A percentile compares a stretch with the other conserved stretches of the same genome.
Conservation (phyloP, 2,888 invertebrate species). For the Aphidoletes aphidimyza region DNA sequence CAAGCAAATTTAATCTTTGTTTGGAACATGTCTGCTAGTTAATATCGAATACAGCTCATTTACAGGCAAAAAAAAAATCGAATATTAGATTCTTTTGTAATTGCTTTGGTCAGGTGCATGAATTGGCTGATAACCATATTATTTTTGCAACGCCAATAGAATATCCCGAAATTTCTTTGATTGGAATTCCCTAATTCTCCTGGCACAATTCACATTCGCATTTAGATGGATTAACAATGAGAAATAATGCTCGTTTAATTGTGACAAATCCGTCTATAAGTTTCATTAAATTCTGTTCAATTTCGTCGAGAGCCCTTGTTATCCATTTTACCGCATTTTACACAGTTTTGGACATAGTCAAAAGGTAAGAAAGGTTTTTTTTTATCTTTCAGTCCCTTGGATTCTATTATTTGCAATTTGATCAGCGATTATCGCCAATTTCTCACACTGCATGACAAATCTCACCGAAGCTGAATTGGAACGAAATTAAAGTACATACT, state of each 20-base stretch:
- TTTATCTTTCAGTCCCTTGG: not conserved
- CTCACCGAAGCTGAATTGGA: not conserved
- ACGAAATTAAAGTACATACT: conserved; percentile 11
- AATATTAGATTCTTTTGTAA: too few species aligned
- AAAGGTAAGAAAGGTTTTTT: not conserved
- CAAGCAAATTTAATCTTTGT: too few species aligned
- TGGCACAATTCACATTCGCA: conserved; percentile 26
- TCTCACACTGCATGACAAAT: conserved; percentile 34
- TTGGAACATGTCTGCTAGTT: too few species aligned
- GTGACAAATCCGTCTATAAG: not conserved
- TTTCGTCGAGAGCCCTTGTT: too few species aligned
- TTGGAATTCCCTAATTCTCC: too few species aligned
- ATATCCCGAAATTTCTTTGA: too few species aligned
- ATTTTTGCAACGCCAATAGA: too few species aligned
- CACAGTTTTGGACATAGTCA: not conserved
- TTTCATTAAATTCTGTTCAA: not conserved
- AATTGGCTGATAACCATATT: too few species aligned
- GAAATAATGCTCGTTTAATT: conserved; percentile 25
- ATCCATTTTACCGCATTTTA: not conserved
- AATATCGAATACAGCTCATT: too few species aligned
- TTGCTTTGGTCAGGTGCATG: too few species aligned
- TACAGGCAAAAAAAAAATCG: too few species aligned
- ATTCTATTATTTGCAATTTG: conserved; percentile 14
- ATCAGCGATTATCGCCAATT: not conserved
- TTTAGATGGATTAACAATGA: conserved; percentile 3